Evolutionary conservation across 2,113 vertebrate species (phyloP).

Genomic region (Mustelus asterias): DNA sequence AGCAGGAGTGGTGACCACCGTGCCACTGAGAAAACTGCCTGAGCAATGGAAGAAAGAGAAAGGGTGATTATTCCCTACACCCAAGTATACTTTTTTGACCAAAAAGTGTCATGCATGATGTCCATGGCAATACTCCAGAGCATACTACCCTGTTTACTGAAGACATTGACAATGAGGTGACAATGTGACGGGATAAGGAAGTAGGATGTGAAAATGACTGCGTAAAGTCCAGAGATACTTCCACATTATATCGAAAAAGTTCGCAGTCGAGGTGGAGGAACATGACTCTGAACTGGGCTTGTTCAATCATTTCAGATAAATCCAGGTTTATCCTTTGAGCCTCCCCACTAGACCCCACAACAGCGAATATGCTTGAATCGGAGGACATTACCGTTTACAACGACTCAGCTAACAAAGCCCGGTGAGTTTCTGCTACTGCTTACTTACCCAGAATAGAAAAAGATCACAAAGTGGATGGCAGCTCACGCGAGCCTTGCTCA

Average conservation of each 20-base stretch:
- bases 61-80: not conserved
- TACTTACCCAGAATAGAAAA: not conserved
- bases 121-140: not conserved
- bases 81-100: not conserved
- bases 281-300: not conserved
- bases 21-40: not conserved
- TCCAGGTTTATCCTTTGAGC: too few relatives aligned
- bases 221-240: not conserved
- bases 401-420: not conserved
- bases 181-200: not conserved
- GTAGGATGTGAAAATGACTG: not conserved
- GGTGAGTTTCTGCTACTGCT: not conserved
- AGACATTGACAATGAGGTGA: not conserved
- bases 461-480: conserved; percentile 7
- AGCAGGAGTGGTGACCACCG: too few relatives aligned
- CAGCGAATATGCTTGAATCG: not conserved
- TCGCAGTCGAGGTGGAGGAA: not conserved
- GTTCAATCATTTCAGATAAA: not conserved
- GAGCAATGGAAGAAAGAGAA: not conserved
- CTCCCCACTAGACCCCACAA: too few relatives aligned
- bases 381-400: not conserved
- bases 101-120: not conserved
- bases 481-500: conserved; percentile 10
- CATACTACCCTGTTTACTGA: too few relatives aligned
- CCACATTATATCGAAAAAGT: too few relatives aligned